Percentiles rank a stretch among this genome's conserved stretches.
Evolutionary conservation across 2,888 invertebrate species (phyloP).

Genomic region (Megalurothrips usitatus): DNA sequence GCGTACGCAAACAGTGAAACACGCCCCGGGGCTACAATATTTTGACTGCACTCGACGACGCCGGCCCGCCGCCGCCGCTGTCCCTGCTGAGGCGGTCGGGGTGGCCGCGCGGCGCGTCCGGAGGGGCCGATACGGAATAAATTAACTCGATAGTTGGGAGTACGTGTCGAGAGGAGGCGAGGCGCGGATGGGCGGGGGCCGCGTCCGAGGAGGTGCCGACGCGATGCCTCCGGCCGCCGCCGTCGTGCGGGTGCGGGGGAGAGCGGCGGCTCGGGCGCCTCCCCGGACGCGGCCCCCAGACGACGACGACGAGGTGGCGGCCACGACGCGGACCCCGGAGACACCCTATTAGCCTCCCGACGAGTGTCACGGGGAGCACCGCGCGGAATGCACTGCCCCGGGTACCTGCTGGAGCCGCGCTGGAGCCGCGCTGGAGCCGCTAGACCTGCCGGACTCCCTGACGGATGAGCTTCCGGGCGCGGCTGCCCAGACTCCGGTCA

Average conservation of each 20-base stretch:
- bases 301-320: no score
- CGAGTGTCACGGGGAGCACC: no score
- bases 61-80: neutral
- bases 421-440: no score
- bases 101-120: neutral
- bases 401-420: no score
- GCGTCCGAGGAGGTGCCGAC: no score
- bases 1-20: neutral
- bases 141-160: neutral
- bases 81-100: neutral
- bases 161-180: neutral
- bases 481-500: no score
- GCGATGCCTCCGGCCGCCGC: no score
- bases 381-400: no score
- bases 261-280: neutral
- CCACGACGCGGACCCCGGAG: no score
- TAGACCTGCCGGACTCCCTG: neutral
- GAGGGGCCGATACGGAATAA: neutral
- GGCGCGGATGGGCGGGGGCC: no score
- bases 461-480: neutral
- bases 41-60: constrained; percentile 18
- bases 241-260: neutral
- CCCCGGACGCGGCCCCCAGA: no score
- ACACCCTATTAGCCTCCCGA: no score
- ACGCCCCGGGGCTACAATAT: constrained; percentile 11